A percentile compares a stretch with the other conserved stretches of the same genome.
phyloP scores from a whole-genome alignment of 2,888 invertebrate species.

The Limnephilus auricula region DNA sequence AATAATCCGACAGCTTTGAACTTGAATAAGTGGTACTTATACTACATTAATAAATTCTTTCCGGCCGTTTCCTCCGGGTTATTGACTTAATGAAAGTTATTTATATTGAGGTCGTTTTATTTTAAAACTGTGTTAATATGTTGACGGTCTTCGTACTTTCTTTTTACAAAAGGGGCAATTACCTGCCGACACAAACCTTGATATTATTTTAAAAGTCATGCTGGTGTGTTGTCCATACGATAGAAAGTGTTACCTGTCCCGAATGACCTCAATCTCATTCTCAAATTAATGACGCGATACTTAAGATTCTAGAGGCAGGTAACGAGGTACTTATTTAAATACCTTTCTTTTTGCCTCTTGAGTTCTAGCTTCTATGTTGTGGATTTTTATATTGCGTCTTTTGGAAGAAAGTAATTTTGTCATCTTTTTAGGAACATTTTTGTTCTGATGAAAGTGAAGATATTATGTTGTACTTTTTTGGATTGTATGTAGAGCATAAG shows the following conservation, averaged over 20 bases:
- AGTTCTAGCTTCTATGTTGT: background rate
- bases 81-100: constrained; percentile 11
- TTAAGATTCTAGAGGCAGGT: background rate
- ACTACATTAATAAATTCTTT: background rate
- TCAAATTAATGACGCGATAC: background rate
- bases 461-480: background rate
- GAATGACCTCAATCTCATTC: constrained; percentile 26
- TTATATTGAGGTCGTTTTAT: constrained; percentile 21
- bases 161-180: constrained; percentile 18
- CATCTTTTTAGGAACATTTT: constrained; percentile 34
- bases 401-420: constrained; percentile 39
- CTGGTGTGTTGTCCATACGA: background rate
- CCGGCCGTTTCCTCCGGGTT: background rate
- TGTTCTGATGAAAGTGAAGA: constrained; percentile 2
- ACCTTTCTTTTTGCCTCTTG: background rate
- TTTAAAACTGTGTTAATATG: constrained; percentile 3
- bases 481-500: background rate
- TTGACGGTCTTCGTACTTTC: background rate
- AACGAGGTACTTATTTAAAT: background rate
- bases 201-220: background rate
- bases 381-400: constrained; percentile 26
- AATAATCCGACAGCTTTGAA: background rate
- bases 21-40: background rate
- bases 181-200: constrained; percentile 13
- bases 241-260: constrained; percentile 32